Evolutionary conservation across 2,113 vertebrate species (phyloP), one percentile per base, ranked within the genome.

Genomic region (Gallinago undulata): DNA sequence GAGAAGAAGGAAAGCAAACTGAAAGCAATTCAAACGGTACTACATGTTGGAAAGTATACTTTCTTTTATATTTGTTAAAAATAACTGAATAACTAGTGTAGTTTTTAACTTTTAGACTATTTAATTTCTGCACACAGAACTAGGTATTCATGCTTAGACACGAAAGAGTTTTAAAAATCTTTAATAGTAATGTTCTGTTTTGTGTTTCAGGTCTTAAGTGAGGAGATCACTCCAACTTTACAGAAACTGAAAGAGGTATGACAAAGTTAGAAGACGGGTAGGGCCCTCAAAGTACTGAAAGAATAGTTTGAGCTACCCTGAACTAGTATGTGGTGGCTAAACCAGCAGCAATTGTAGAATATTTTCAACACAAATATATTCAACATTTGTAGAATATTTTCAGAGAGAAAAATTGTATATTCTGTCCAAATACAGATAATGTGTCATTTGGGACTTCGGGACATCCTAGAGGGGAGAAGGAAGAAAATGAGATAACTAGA

Each of bases 1-100:
- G 98, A 98, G 86, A 99, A 99, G 97, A 99, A 99, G 84, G 99
- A 99, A 63, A 95, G 96, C 78, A 99, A 99, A 88, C 98, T 99
- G 37, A 98, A 98, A 91, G 98, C 98, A 88, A 99, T 99, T 92
- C 92, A 98, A 90, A 99, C 4, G 96, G 99, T 99, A 98, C 30
- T 96, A 81, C 1, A 1, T 57, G 33, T 80, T 91, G 50, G 45
- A 60, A 93, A 76, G 47, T 43, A 11, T 18, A 69, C 11, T 76
- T 84, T 50, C 4, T 37, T 73, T 85, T 33, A 2, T 48, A 18
- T 50, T 55, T 84, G 13, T 81, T 86, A 47, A 73, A 53, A 25
- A 31, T 75, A 72, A 55, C 27, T 70, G 17, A 66, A 31, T 41
- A 66, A 63, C 62, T 63, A 63, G 8, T 19, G 17, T 60, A 69